Base-by-base conservation (phyloP, 2,888 invertebrate genomes). In the Cephus runcator region DNA sequence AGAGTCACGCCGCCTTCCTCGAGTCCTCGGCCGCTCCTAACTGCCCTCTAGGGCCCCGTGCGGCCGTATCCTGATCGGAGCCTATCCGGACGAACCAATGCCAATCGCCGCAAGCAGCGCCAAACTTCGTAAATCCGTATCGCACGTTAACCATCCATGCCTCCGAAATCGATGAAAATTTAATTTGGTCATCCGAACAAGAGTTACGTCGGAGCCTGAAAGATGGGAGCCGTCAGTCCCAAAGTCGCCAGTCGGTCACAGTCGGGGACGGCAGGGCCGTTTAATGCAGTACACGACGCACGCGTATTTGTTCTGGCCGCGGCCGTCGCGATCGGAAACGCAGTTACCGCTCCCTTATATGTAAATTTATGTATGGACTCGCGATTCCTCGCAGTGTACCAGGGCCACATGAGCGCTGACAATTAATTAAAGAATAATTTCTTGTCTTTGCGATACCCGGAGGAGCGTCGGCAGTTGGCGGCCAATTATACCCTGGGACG, bases 351-450 rank as follows among this genome's bases (percentile, higher is more conserved):
- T 77, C 75, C 79, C 80, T 79, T 80, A 80, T 80, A 80, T 79
- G 80, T 79, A 79, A 80, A 80, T 80, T 80, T 77, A 80, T 80
- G 79, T 78, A 78, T 73, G 71, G 69, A 69, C 74, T 34, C 77
- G 81, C 79, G 77, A 71, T 79, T 71, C 77, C 77, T 76, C 80
- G 56, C 81, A 81, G 82, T 81, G 80, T 79, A 79, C 75, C 77
- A 36, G 75, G 73, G 79, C 76, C 79, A 71, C 76, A 79, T 79
- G 79, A 81, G 85, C 86, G 84, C 89, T 89, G 89, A 89, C 91
- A 91, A 91, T 91, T 91, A 91, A 91, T 91, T 91, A 91, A 91
- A 91, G 91, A 91, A 91, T 91, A 91, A 91, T 91, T 91, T 91
- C 91, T 91, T 91, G 91, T 90, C 90, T 87, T 84, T 87, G 88